Evolutionary conservation across 2,797 vertebrate species (phyloP).

Genomic region (Siniperca scherzeri): DNA sequence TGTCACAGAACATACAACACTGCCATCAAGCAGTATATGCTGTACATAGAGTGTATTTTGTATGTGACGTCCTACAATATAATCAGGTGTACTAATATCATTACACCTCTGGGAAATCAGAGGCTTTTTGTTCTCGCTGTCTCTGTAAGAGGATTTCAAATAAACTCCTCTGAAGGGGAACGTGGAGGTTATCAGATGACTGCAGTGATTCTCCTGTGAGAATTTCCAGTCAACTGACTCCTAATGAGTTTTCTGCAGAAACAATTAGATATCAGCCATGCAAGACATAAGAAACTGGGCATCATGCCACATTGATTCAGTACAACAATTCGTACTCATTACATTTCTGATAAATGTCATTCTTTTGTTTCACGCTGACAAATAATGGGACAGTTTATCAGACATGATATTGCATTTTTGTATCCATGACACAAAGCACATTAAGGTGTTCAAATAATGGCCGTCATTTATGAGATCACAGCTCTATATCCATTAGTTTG

Average conservation of each 20-base stretch:
- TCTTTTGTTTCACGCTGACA: conserved; percentile 46
- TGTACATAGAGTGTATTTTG: conserved; percentile 28
- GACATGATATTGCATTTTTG: conserved; percentile 32
- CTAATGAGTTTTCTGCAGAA: conserved; percentile 89
- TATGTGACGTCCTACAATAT: conserved; percentile 40
- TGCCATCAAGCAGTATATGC: background rate
- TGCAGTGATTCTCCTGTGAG: conserved; percentile 79
- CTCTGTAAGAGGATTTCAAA: conserved; percentile 65
- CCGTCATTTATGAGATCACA: background rate
- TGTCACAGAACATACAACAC: conserved; percentile 17
- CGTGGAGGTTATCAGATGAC: conserved; percentile 77
- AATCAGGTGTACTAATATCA: conserved; percentile 66
- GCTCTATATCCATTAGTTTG: background rate
- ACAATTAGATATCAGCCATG: conserved; percentile 89
- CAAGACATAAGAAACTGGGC: conserved; percentile 78
- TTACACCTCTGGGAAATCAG: conserved; percentile 75
- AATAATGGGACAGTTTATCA: conserved; percentile 35
- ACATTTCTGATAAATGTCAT: conserved; percentile 56
- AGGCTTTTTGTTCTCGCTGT: conserved; percentile 66
- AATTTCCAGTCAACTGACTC: conserved; percentile 88
- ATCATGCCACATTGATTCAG: conserved; percentile 84
- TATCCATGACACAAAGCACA: background rate
- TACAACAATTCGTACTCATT: conserved; percentile 76
- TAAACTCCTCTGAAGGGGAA: conserved; percentile 69
- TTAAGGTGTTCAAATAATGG: conserved; percentile 32